Conservation (phyloP, 2,797 vertebrate genomes). For the Luscinia megarhynchos region DNA sequence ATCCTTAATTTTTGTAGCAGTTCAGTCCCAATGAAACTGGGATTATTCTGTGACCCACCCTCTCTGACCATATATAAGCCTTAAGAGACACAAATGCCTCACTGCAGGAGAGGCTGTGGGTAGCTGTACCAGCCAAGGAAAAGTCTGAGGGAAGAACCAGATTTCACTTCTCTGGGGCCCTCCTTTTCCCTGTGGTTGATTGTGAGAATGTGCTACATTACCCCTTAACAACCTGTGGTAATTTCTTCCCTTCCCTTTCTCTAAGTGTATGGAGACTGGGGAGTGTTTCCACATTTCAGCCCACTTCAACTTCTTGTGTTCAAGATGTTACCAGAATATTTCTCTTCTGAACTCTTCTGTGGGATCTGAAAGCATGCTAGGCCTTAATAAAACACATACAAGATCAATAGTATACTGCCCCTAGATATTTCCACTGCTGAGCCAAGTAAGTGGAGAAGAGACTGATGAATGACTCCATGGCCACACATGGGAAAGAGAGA, state of each 20-base stretch:
- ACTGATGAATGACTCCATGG: neutral
- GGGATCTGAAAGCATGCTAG: neutral
- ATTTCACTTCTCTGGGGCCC: neutral
- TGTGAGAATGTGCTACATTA: neutral
- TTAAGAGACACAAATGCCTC: neutral
- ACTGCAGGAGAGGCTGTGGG: neutral
- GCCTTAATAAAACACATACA: slow-evolving; percentile 12
- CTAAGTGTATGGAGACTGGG: neutral
- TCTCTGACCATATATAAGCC: neutral
- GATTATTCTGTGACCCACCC: neutral
- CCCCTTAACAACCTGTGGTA: neutral
- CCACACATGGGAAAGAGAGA: neutral
- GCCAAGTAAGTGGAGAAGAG: slow-evolving; percentile 8
- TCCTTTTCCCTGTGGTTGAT: neutral
- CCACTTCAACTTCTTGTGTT: neutral
- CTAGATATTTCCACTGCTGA: neutral
- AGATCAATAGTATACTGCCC: neutral
- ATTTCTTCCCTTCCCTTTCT: neutral
- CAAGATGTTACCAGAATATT: neutral
- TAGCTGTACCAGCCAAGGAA: neutral
- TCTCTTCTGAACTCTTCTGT: neutral
- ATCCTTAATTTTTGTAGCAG: neutral
- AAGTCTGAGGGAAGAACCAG: neutral
- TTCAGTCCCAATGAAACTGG: neutral
- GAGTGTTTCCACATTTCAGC: slow-evolving; percentile 8